Evolutionary conservation across 2,797 vertebrate species (phyloP), one percentile per base, ranked within the genome.

Genomic region (Helostoma temminkii): DNA sequence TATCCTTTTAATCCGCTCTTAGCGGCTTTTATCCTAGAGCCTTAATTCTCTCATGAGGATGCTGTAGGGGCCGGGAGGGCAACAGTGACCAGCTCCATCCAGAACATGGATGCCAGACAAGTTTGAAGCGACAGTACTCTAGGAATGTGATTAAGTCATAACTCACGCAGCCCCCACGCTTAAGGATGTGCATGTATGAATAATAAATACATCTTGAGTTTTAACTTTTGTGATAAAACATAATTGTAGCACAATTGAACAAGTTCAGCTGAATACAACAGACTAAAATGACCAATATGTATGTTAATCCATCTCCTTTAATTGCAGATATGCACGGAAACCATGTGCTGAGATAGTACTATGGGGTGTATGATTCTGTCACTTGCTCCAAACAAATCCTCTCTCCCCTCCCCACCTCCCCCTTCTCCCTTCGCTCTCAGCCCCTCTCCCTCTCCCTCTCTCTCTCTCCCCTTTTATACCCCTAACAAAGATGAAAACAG

Each of bases 1-100:
- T 86, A 92, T 92, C 86, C 71, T 76, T 86, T 88, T 92, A 93
- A 93, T 92, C 89, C 71, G 77, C 86, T 88, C 80, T 89, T 72
- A 91, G 81, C 88, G 16, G 85, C 86, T 86, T 91, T 93, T 66
- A 85, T 89, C 85, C 76, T 56, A 6, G 61, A 85, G 85, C 71
- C 76, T 90, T 90, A 91, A 91, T 88, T 89, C 82, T 88, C 82
- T 71, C 72, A 72, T 74, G 73, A 78, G 83, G 72, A 80, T 71
- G 30, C 66, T 61, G 66, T 37, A 41, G 52, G 53, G 65, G 60
- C 41, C 22, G 59, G n/a, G 66, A 61, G 52, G 66, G 71, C 66
- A 71, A 34, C 56, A 50, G 76, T 45, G 65, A 66, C 74, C 66
- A 60, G 71, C 66, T 64, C 60, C 28, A 14, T 60, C 58, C 43